phyloP scores from a whole-genome alignment of 1,140 invertebrate species.

The Bombyx mandarina region DNA sequence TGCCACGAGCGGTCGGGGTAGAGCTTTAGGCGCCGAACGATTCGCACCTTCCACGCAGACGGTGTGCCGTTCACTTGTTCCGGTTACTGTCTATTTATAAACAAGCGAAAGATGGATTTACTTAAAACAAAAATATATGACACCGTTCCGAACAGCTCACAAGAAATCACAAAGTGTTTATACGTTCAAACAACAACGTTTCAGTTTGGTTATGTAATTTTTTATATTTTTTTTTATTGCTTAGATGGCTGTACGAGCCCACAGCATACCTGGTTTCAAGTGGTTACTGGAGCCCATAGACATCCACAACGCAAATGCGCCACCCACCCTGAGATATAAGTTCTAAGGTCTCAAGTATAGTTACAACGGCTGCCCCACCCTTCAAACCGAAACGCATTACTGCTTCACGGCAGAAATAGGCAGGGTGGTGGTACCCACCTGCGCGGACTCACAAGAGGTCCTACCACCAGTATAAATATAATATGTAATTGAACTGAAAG shows the following conservation, averaged over 20 bases:
- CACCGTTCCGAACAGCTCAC: constrained; percentile 47
- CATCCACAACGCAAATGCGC: too few relatives aligned
- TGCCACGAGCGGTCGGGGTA: constrained; percentile 17
- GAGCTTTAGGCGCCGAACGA: constrained; percentile 27
- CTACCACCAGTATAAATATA: not conserved
- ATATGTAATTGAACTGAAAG: not conserved
- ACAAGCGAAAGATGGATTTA: constrained; percentile 56
- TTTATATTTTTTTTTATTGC: not conserved
- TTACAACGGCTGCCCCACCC: too few relatives aligned
- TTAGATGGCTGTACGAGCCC: too few relatives aligned
- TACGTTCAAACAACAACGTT: not conserved
- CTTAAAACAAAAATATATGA: constrained; percentile 52
- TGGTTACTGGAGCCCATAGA: too few relatives aligned
- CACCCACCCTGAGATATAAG: too few relatives aligned
- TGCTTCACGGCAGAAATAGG: too few relatives aligned
- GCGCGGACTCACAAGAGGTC: too few relatives aligned
- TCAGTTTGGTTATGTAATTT: not conserved
- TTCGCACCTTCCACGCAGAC: constrained; percentile 61
- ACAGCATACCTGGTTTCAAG: too few relatives aligned
- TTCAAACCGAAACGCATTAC: too few relatives aligned
- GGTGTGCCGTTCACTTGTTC: constrained; percentile 60
- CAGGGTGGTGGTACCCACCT: too few relatives aligned
- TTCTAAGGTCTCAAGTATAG: too few relatives aligned
- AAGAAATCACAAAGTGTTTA: constrained; percentile 8
- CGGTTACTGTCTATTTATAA: constrained; percentile 64